These are phyloP conservation scores for Gymnoscopelus braueri DNA, from an alignment of 2,797 vertebrate species.

Conservation along the genomic window DNA sequence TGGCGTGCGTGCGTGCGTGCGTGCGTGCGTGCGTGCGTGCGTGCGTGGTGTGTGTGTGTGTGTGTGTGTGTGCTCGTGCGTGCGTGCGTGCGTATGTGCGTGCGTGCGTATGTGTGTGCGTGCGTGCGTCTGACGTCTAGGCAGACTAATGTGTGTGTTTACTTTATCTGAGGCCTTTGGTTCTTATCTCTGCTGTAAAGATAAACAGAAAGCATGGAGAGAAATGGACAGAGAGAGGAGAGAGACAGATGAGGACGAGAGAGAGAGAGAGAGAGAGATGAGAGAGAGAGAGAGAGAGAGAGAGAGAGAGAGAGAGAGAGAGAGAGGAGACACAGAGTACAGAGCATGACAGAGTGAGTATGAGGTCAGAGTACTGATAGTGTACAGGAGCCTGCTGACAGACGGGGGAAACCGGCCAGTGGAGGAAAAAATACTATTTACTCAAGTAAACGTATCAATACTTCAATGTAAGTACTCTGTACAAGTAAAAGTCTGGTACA, in stretches of 20 bases:
- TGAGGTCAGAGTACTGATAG: too few species aligned
- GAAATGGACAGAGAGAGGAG: not conserved
- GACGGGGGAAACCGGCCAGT: too few species aligned
- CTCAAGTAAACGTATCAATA: too few species aligned
- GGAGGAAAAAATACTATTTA: too few species aligned
- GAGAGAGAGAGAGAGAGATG: not conserved
- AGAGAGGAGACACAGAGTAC: not conserved
- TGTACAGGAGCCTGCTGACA: too few species aligned
- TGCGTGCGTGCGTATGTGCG: not conserved
- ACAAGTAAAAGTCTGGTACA: too few species aligned
- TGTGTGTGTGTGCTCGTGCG: not conserved
- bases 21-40: too few species aligned
- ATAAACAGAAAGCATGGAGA: not conserved
- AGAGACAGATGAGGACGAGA: not conserved
- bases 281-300: not conserved
- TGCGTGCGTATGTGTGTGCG: not conserved
- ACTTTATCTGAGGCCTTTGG: conserved; percentile 9
- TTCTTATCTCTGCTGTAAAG: conserved; percentile 15
- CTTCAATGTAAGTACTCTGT: too few species aligned
- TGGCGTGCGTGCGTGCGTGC: too few species aligned
- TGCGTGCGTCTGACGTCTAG: not conserved
- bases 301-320: not conserved
- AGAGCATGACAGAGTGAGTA: not conserved
- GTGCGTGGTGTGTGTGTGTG: too few species aligned
- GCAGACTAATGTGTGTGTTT: conserved; percentile 9